phyloP scores from a whole-genome alignment of 1,140 invertebrate genomes.

The Bilobella aurantiaca region DNA sequence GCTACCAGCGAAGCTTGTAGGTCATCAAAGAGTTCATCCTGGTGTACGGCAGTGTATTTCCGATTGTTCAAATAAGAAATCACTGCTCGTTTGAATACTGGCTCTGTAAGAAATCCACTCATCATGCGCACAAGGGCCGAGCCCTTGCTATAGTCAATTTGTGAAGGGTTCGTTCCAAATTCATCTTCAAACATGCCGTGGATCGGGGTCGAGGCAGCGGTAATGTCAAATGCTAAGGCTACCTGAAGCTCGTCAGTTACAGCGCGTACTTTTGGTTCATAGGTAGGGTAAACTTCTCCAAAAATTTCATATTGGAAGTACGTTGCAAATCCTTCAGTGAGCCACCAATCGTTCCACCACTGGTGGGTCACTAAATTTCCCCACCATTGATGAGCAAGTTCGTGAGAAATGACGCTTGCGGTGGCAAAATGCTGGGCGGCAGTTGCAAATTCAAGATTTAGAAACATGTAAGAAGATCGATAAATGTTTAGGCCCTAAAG shows the following conservation, averaged over 20 bases:
- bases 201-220: slow-evolving; percentile 50
- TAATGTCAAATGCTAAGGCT: slow-evolving; percentile 45
- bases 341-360: slow-evolving; percentile 32
- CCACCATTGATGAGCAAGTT: slow-evolving; percentile 47
- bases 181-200: slow-evolving; percentile 45
- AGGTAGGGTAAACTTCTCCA: slow-evolving; percentile 39
- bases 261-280: slow-evolving; percentile 43
- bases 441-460: slow-evolving; percentile 11
- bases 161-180: slow-evolving; percentile 42
- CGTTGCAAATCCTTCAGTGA: slow-evolving; percentile 45
- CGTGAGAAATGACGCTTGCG: slow-evolving; percentile 11
- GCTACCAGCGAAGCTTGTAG: slow-evolving; percentile 47
- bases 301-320: slow-evolving; percentile 40
- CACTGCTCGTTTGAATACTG: slow-evolving; percentile 52
- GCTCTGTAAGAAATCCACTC: slow-evolving; percentile 51
- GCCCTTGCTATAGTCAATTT: slow-evolving; percentile 44
- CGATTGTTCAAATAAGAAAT: slow-evolving; percentile 46
- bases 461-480: slow-evolving; percentile 2
- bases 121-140: slow-evolving; percentile 65
- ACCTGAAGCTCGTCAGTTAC: slow-evolving; percentile 42
- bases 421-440: slow-evolving; percentile 13
- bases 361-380: slow-evolving; percentile 41
- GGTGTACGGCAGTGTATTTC: slow-evolving; percentile 53
- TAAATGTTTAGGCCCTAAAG: slow-evolving; percentile 20
- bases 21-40: slow-evolving; percentile 58